These are phyloP conservation scores for Coenobita brevimanus DNA, from an alignment of 1,140 invertebrate genomes.

Conservation along the genomic window DNA sequence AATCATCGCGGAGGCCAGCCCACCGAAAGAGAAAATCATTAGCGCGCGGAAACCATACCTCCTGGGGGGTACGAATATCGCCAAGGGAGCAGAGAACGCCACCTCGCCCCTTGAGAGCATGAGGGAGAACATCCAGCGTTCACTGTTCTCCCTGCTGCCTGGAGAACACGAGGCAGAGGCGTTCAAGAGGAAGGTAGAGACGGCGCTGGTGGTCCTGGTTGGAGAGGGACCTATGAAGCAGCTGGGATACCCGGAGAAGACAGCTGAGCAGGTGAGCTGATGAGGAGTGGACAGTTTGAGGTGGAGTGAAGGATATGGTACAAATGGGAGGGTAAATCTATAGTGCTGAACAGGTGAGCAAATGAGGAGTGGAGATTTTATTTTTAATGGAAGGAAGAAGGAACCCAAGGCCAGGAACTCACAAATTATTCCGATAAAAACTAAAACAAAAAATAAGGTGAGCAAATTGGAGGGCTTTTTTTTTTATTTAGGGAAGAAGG, in stretches of 20 bases:
- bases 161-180: slow-evolving; percentile 26
- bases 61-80: background rate
- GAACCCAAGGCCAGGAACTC: no score
- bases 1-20: slow-evolving; percentile 15
- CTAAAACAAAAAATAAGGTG: no score
- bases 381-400: no score
- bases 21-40: slow-evolving; percentile 11
- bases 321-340: no score
- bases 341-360: no score
- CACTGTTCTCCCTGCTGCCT: slow-evolving; percentile 50
- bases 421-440: no score
- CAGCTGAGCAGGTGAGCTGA: slow-evolving; percentile 66
- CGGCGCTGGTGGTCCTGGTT: slow-evolving; percentile 51
- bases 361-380: no score
- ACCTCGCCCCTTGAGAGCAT: slow-evolving; percentile 57
- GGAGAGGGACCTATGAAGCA: slow-evolving; percentile 62
- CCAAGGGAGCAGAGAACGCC: background rate
- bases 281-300: no score
- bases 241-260: slow-evolving; percentile 62
- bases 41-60: no score
- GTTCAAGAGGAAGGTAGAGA: slow-evolving; percentile 65
- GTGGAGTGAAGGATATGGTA: no score
- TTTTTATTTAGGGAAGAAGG: no score
- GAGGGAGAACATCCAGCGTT: slow-evolving; percentile 61
- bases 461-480: no score